Base-by-base conservation (phyloP, 2,797 vertebrate genomes). In the Syngnathus rostellatus region DNA sequence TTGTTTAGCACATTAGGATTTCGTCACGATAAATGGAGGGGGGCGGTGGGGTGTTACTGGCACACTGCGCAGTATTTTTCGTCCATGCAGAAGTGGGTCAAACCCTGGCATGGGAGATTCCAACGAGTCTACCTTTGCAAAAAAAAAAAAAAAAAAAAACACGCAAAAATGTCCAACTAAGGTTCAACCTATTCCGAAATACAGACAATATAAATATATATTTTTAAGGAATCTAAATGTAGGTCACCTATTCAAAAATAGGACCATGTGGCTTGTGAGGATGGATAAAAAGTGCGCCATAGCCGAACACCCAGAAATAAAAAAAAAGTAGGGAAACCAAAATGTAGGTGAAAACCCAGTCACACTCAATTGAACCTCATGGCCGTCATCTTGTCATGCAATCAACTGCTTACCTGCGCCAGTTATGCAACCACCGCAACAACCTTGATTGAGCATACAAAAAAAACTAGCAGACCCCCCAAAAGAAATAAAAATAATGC, bases 41-140 rank as follows among this genome's bases (percentile, higher is more conserved):
- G 14, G 62, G 43, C 6, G 21, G 25, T 3, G 59, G 38, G 17
- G 38, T 19, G 17, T 12, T 61, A 61, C 59, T 40, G 67, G 55
- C 5, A 69, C 74, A 82, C 61, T 82, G 78, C 79, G 80, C 82
- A 84, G 76, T 21, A 43, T 62, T 45, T 31, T 62, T 62, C 14
- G 11, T 25, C 41, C 41, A 46, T 38, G 64, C 69, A 86, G 78
- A 90, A 89, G 79, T 90, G 86, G 88, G 89, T 90, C 90, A 91
- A 83, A 72, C 71, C 77, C 58, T 79, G 72, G 73, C 83, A 78
- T 68, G 55, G 25, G 25, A 31, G 66, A 61, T 43, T 41, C 38
- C 38, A 39, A 38, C 38, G 37, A 61, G 38, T 40, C 17, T n/a
- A 61, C 31, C 25, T 7, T 8, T 31, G 5, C 50, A 57, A 57